These are phyloP conservation scores for Anolis apletophallus DNA, from an alignment of 2,797 vertebrate species.

Conservation along the genomic window DNA sequence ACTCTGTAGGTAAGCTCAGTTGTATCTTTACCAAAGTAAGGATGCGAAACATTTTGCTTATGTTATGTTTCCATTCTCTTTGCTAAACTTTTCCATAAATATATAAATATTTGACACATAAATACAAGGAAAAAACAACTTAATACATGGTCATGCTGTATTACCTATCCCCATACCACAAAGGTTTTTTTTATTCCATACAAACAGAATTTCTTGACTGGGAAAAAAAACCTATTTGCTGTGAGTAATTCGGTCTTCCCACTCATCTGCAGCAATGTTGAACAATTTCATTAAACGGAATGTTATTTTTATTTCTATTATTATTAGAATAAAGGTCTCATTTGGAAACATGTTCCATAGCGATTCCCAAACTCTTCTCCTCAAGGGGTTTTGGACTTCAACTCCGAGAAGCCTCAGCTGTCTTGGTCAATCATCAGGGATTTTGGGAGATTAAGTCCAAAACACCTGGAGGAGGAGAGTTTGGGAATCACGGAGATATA, in stretches of 20 bases:
- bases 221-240: neutral
- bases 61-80: too few relatives aligned
- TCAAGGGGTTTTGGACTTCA: too few relatives aligned
- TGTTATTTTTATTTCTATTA: conserved; percentile 68
- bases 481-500: too few relatives aligned
- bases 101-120: conserved; percentile 28
- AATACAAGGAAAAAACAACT: conserved; percentile 50
- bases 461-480: too few relatives aligned
- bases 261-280: conserved; percentile 47
- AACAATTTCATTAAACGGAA: conserved; percentile 72
- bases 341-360: conserved; percentile 67
- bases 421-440: too few relatives aligned
- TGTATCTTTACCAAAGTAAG: too few relatives aligned
- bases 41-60: too few relatives aligned
- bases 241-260: conserved; percentile 66
- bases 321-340: conserved; percentile 74
- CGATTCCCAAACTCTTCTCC: too few relatives aligned
- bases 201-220: neutral
- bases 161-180: conserved; percentile 54
- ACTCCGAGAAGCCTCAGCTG: too few relatives aligned
- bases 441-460: too few relatives aligned
- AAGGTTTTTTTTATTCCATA: conserved; percentile 23
- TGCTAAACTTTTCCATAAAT: too few relatives aligned
- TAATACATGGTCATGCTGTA: conserved; percentile 64
- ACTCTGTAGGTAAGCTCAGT: too few relatives aligned